Percentiles rank a stretch among this genome's conserved stretches.
These are phyloP conservation scores for Solea solea DNA, from an alignment of 2,113 vertebrate species.

Conservation along the genomic window DNA sequence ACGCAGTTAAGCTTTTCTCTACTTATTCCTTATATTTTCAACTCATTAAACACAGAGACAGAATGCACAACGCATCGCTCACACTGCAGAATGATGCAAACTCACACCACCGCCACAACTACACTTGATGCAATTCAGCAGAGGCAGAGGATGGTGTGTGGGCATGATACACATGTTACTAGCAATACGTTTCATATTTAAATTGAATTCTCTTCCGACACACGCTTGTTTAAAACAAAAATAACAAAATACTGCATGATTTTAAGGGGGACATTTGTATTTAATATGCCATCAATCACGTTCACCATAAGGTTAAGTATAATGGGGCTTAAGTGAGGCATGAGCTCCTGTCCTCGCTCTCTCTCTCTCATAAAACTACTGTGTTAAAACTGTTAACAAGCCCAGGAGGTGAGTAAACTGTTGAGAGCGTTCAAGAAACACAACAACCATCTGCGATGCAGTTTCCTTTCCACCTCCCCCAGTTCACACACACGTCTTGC, in stretches of 20 bases:
- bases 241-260: background rate
- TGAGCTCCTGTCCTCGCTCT: constrained; percentile 43
- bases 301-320: constrained; percentile 40
- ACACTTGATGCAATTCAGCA: background rate
- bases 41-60: no score
- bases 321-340: constrained; percentile 27
- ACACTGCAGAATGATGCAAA: no score
- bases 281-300: constrained; percentile 8
- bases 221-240: background rate
- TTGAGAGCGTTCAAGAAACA: constrained; percentile 62
- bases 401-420: constrained; percentile 73
- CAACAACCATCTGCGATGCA: constrained; percentile 72
- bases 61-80: no score
- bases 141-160: constrained; percentile 6
- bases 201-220: constrained; percentile 25
- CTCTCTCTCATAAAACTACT: constrained; percentile 31
- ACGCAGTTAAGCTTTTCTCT: background rate
- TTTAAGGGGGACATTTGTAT: constrained; percentile 29
- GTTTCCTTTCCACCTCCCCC: constrained; percentile 75
- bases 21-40: background rate
- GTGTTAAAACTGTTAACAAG: constrained; percentile 64
- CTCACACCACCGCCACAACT: no score
- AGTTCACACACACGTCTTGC: constrained; percentile 72
- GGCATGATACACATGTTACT: constrained; percentile 3
- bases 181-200: constrained; percentile 8